Percentiles rank a stretch among this genome's conserved stretches.
These are phyloP conservation scores for Drosophila stalkeri DNA, from an alignment of 2,888 invertebrate species.

Conservation along the genomic window DNA sequence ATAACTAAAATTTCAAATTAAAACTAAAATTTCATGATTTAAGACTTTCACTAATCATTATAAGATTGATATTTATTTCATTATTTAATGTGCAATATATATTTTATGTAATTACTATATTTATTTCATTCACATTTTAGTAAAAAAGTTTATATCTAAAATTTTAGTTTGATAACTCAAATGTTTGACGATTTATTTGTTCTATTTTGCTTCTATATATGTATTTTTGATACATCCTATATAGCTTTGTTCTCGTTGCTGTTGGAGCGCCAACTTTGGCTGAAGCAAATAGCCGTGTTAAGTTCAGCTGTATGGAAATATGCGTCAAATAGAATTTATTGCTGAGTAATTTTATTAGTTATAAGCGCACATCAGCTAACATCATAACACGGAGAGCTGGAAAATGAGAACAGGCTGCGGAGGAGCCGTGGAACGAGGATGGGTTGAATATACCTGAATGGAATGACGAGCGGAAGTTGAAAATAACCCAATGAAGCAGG, in stretches of 20 bases:
- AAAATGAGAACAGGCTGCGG: not conserved
- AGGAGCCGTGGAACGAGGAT: not conserved
- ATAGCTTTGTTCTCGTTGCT: not conserved
- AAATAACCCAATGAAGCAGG: conserved; percentile 71
- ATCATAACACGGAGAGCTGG: conserved; percentile 8
- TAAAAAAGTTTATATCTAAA: no score
- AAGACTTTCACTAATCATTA: no score
- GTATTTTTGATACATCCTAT: not conserved
- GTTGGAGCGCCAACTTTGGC: not conserved
- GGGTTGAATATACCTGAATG: conserved; percentile 34
- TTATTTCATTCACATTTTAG: no score
- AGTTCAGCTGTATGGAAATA: conserved; percentile 20
- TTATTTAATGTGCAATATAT: no score
- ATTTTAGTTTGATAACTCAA: no score
- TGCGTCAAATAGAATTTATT: conserved; percentile 51
- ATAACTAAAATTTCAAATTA: not conserved
- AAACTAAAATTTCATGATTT: no score
- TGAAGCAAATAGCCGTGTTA: conserved; percentile 1
- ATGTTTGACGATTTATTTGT: no score
- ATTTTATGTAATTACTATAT: no score
- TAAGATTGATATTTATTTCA: no score
- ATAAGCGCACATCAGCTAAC: conserved; percentile 43
- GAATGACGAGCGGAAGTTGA: conserved; percentile 61
- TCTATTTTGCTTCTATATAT: no score
- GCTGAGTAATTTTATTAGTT: conserved; percentile 70